Base-by-base conservation (phyloP, 1,140 invertebrate genomes). In the Phortica variegata region DNA sequence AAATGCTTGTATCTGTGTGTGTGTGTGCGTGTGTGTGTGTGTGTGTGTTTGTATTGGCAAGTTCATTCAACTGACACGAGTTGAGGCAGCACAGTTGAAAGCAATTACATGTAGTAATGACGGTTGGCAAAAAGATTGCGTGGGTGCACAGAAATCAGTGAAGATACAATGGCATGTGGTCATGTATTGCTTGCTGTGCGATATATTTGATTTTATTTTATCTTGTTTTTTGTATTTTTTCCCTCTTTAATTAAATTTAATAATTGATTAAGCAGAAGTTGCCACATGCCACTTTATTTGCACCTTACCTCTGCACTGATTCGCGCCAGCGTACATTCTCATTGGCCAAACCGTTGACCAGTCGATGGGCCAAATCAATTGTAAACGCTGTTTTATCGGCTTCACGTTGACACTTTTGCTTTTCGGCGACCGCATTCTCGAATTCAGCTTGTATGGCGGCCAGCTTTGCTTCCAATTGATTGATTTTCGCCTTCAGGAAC, bases 291-390 rank as follows among this genome's bases (percentile, higher is more conserved):
- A 29, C 26, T 7, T 7, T 6, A 34, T 9, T 15, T n/a, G 6
- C 5, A 16, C 34, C 54, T 58, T 52, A 74, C 72, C 65, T 75
- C 20, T 70, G 65, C 9, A 75, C 59, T 7, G 72, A 73, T 44
- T 81, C 76, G 39, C 62, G 72, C 79, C 79, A 87, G 58, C 87
- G 82, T 38, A 93, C 80, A 79, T 96, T 97, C 77, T 97, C 95
- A 3, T 94, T 95, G 12, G 90, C 90, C 45, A 98, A 79, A 21
- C 95, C 95, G 66, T 91, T 92, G 0, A 98, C 91, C n/a, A 98
- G 79, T 68, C 95, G 81, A 74, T 97, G 95, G 12, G 95, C 95
- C 37, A 97, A 79, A 77, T 94, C 88, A 47, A 97, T 96, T 16
- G 90, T 94, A 41, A 83, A 79, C 7, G 87, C 83, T 2, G 91